phyloP scores from a whole-genome alignment of 2,113 vertebrate species.

The Chlamydotis undulata region DNA sequence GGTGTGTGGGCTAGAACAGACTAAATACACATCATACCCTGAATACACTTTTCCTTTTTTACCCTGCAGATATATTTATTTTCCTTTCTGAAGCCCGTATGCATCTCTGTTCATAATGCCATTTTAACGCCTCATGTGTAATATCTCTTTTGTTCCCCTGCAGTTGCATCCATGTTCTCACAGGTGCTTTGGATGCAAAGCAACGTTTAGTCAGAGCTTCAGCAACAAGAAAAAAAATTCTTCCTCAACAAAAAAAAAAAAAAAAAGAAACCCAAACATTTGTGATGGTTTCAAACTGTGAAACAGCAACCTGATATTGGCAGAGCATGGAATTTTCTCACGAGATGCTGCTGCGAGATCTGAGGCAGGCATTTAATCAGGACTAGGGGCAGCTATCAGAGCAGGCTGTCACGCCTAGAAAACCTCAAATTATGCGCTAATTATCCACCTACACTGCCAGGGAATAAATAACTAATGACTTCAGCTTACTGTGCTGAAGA shows the following conservation, averaged over 20 bases:
- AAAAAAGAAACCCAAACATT: neutral
- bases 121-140: neutral
- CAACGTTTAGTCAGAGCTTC: neutral
- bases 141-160: neutral
- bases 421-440: slow-evolving; percentile 42
- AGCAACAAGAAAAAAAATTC: neutral
- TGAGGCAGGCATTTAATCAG: neutral
- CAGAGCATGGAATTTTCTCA: neutral
- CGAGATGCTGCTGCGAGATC: neutral
- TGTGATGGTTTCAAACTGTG: fast-evolving
- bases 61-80: neutral
- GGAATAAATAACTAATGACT: slow-evolving; percentile 51
- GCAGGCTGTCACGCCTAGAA: slow-evolving; percentile 34
- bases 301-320: neutral
- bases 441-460: slow-evolving; percentile 29
- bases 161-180: neutral
- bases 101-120: neutral
- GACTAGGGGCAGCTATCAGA: slow-evolving; percentile 7
- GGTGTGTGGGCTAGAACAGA: neutral
- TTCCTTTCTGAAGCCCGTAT: fast-evolving
- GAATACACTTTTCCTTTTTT: neutral
- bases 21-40: too few relatives aligned
- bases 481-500: neutral
- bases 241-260: neutral
- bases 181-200: neutral